Conservation (phyloP, 2,113 vertebrate genomes). For the Procavia capensis region DNA sequence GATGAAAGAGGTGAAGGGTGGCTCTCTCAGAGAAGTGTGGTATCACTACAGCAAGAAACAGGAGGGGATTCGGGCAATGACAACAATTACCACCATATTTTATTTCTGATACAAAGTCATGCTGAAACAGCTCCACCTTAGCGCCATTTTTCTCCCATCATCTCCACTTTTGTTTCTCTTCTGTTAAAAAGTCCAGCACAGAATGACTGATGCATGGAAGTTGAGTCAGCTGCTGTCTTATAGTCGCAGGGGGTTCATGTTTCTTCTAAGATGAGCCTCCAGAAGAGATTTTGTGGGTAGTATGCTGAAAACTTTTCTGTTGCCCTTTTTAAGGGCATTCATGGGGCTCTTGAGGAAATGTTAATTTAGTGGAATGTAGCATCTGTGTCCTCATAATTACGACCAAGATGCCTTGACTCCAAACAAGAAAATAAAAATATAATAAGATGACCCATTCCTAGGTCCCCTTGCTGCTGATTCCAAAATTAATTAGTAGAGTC, state of each 20-base stretch:
- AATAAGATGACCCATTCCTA: conserved; percentile 47
- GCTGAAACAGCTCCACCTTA: background rate
- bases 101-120: background rate
- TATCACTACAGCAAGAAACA: background rate
- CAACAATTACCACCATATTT: background rate
- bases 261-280: conserved; percentile 17
- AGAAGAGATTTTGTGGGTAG: background rate
- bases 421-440: conserved; percentile 56
- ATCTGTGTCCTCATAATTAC: conserved; percentile 38
- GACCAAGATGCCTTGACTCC: background rate
- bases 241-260: background rate
- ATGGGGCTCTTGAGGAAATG: conserved; percentile 50
- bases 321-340: conserved; percentile 16
- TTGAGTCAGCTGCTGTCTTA: background rate
- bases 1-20: background rate
- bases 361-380: conserved; percentile 6
- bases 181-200: conserved; percentile 6
- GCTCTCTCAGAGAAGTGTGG: background rate
- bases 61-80: background rate
- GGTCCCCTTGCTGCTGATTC: conserved; percentile 52
- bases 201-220: background rate
- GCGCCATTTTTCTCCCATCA: background rate
- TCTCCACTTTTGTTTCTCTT: background rate
- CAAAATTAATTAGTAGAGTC: conserved; percentile 42
- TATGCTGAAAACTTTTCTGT: background rate